These are phyloP conservation scores for Psittacula derbiana DNA, from an alignment of 2,797 vertebrate genomes.

Conservation along the genomic window DNA sequence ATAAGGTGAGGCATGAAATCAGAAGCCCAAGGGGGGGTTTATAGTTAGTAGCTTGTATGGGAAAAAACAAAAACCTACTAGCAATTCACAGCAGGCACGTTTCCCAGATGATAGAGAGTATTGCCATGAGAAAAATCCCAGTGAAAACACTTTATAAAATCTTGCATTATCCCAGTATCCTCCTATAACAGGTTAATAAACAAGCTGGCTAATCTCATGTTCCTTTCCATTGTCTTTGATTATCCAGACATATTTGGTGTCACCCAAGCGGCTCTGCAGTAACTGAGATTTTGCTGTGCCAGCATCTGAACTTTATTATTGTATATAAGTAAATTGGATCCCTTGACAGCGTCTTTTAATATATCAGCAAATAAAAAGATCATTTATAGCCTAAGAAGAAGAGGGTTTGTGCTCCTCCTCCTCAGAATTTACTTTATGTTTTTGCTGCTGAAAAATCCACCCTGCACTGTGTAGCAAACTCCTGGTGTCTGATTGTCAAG, in stretches of 20 bases:
- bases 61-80: neutral
- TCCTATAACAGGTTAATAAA: neutral
- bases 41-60: neutral
- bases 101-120: neutral
- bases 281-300: neutral
- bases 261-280: neutral
- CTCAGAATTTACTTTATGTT: neutral
- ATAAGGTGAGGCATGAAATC: neutral
- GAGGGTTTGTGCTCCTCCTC: neutral
- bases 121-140: neutral
- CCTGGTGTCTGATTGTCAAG: neutral
- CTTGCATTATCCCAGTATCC: neutral
- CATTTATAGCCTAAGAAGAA: neutral
- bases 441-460: neutral
- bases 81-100: neutral
- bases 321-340: neutral
- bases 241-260: neutral
- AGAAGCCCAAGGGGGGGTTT: neutral
- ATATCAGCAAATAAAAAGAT: neutral
- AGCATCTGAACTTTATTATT: neutral
- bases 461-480: neutral
- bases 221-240: neutral
- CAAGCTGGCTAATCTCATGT: neutral
- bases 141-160: neutral
- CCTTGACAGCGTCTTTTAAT: neutral